Conservation (phyloP, 2,888 invertebrate species). For the Norana najaformis region DNA sequence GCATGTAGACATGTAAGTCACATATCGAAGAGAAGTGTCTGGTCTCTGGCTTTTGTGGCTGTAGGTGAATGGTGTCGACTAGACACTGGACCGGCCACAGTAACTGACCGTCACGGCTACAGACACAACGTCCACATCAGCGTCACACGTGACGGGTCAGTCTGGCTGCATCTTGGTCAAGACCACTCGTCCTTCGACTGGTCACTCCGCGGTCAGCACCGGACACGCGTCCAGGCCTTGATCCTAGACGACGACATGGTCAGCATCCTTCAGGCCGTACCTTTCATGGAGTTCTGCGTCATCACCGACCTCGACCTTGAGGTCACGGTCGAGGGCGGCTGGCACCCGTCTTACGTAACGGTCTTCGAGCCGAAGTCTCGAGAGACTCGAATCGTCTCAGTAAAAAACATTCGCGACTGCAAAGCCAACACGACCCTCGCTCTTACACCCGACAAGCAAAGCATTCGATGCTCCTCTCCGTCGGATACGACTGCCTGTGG, state of each 20-base stretch:
- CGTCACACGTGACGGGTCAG: slow-evolving; percentile 43
- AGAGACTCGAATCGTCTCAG: slow-evolving; percentile 30
- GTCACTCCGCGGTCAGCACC: slow-evolving; percentile 35
- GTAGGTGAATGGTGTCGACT: slow-evolving; percentile 43
- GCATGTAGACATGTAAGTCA: background rate
- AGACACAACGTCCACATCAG: slow-evolving; percentile 45
- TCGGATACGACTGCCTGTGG: slow-evolving; percentile 41
- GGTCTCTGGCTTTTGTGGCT: background rate
- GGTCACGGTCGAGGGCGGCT: slow-evolving; percentile 40
- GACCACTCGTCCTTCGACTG: slow-evolving; percentile 43
- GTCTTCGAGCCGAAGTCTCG: slow-evolving; percentile 38
- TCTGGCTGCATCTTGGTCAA: slow-evolving; percentile 43
- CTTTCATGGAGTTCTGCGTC: slow-evolving; percentile 42
- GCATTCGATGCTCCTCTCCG: slow-evolving; percentile 38
- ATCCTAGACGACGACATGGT: slow-evolving; percentile 37
- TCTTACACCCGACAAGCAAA: slow-evolving; percentile 42
- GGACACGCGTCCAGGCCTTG: slow-evolving; percentile 37
- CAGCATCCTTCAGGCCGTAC: slow-evolving; percentile 36
- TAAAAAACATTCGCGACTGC: slow-evolving; percentile 39
- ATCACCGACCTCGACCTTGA: slow-evolving; percentile 41
- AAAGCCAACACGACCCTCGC: slow-evolving; percentile 37
- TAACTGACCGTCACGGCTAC: slow-evolving; percentile 40
- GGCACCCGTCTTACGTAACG: slow-evolving; percentile 42
- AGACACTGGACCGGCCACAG: slow-evolving; percentile 44
- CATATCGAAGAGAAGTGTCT: no score